Evolutionary conservation across 1,140 invertebrate genomes (phyloP), one percentile per base, ranked within the genome.

Genomic region (Acyrthosiphon pisum): DNA sequence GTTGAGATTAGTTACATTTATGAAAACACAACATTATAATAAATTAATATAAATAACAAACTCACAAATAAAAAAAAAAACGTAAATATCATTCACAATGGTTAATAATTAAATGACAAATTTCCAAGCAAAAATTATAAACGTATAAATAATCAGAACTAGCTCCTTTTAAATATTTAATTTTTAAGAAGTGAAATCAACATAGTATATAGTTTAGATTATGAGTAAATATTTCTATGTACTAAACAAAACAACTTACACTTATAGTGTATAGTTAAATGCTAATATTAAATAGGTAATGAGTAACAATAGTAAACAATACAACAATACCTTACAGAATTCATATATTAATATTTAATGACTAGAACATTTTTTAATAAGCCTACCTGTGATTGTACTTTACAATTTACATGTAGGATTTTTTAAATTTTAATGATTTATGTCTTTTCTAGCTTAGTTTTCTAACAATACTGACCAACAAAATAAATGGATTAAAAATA

Each of bases 261-360:
- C 30, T n/a, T 76, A n/a, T 1, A n/a, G 60, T 76, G 60, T n/a
- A n/a, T 68, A n/a, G n/a, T 76, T n/a, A n/a, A 76, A 76, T 76
- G 30, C 60, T 76, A 76, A 76, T 76, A 53, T 22, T 53, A n/a
- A 8, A 76, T 76, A n/a, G n/a, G n/a, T n/a, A 76, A 76, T 76
- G n/a, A 76, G 60, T 76, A 76, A 76, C 60, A n/a, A 76, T 76
- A 76, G 60, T n/a, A 76, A 76, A 76, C 60, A 76, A 76, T 76
- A 76, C 6, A 76, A n/a, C n/a, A 76, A 76, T 4, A n/a, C 30
- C n/a, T 76, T 76, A 76, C 14, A 76, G 30, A 76, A n/a, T 76
- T 76, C 14, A 68, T 30, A 3, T 68, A 68, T 68, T 76, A 76
- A 76, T 76, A 76, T n/a, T 76, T 18, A 88, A 89, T 37, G 87